Percentiles rank a stretch among this genome's conserved stretches.
Evolutionary conservation across 2,113 vertebrate species (phyloP).

Genomic region (Poicephalus meyeri): DNA sequence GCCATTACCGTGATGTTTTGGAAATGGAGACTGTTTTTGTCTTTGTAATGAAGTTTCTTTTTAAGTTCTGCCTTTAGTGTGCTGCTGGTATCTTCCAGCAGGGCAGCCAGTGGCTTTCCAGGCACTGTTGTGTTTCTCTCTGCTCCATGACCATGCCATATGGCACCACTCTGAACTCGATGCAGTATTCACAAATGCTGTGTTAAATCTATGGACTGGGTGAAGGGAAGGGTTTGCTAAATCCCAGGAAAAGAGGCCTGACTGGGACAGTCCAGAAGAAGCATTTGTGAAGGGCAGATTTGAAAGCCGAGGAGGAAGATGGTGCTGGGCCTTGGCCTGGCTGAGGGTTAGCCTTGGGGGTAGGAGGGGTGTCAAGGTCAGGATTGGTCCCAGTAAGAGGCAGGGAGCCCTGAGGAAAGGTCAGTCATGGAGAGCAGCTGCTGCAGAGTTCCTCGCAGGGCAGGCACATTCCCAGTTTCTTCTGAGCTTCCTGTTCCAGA

Average conservation of each 20-base stretch:
- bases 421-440: fast-evolving
- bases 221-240: not conserved
- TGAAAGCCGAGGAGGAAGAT: not conserved
- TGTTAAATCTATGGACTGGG: not conserved
- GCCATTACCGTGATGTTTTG: not conserved
- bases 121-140: not conserved
- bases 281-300: not conserved
- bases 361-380: not conserved
- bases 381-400: no score
- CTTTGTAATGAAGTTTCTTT: not conserved
- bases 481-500: not conserved
- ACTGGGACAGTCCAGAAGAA: not conserved
- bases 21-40: not conserved
- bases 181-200: not conserved
- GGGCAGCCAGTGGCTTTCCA: not conserved
- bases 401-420: not conserved
- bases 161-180: not conserved
- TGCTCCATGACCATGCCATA: not conserved
- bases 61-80: not conserved
- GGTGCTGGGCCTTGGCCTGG: not conserved
- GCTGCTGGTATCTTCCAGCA: not conserved
- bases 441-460: not conserved
- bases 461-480: not conserved
- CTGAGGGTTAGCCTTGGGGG: not conserved
- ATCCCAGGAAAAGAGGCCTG: not conserved